Evolutionary conservation across 2,888 invertebrate genomes (phyloP).

Genomic region (Adela reaumurella): DNA sequence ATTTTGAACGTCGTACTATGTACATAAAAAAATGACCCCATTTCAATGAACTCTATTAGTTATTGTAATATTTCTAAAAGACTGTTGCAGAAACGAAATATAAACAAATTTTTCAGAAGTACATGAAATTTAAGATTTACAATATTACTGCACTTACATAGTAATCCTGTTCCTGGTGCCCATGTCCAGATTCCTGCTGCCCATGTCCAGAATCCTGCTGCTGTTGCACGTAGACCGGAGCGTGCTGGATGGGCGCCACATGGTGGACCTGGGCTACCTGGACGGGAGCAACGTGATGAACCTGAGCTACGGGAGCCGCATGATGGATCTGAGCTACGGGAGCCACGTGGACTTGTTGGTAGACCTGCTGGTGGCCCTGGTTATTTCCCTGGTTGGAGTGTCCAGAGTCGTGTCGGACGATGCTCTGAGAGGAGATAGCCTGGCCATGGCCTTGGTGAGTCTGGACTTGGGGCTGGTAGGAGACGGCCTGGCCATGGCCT

Average conservation of each 20-base stretch:
- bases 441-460: conserved; percentile 11
- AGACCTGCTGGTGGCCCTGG: conserved; percentile 12
- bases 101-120: no score
- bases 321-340: conserved; percentile 19
- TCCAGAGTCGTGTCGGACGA: conserved; percentile 12
- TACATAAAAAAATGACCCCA: no score
- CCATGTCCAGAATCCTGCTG: conserved; percentile 5
- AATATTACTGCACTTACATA: conserved; percentile 20
- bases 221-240: conserved; percentile 5
- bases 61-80: no score
- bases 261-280: conserved; percentile 18
- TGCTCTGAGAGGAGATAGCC: conserved; percentile 16
- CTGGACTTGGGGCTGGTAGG: conserved; percentile 5
- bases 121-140: neutral
- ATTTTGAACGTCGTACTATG: no score
- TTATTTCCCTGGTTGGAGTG: conserved; percentile 1
- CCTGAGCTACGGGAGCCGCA: conserved; percentile 13
- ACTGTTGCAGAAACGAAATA: no score
- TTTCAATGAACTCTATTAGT: no score
- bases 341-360: conserved; percentile 12
- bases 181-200: conserved; percentile 8
- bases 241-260: conserved; percentile 6
- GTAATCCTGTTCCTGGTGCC: conserved; percentile 21
- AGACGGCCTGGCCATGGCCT: conserved; percentile 12
- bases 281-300: conserved; percentile 16